Evolutionary conservation across 1,140 invertebrate species (phyloP).

Genomic region (Lamellibrachia luymesi): DNA sequence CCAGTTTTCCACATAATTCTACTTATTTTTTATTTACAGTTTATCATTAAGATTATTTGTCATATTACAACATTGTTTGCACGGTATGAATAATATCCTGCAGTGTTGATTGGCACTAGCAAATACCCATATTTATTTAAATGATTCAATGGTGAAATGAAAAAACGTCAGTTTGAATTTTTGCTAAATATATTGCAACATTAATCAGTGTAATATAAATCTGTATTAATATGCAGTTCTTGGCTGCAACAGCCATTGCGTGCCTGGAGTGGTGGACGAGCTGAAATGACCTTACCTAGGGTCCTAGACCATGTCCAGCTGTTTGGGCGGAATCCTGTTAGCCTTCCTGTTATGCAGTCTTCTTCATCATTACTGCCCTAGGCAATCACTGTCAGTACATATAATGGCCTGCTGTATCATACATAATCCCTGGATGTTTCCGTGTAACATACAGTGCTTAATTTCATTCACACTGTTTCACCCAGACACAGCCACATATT

Average conservation of each 20-base stretch:
- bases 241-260: neutral
- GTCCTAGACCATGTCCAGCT: neutral
- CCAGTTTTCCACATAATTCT: too few relatives aligned
- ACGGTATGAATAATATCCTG: too few relatives aligned
- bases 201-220: neutral
- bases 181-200: neutral
- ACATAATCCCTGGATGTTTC: neutral
- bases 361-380: neutral
- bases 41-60: too few relatives aligned
- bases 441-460: neutral
- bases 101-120: too few relatives aligned
- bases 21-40: too few relatives aligned
- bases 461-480: neutral
- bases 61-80: too few relatives aligned
- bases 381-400: neutral
- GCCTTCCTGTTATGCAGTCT: neutral
- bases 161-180: neutral
- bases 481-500: neutral
- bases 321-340: neutral
- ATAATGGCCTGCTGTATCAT: neutral
- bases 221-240: neutral
- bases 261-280: neutral
- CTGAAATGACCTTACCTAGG: neutral
- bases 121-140: neutral
- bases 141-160: neutral